Conservation (phyloP, 2,797 vertebrate species). For the Gadopsis marmoratus region DNA sequence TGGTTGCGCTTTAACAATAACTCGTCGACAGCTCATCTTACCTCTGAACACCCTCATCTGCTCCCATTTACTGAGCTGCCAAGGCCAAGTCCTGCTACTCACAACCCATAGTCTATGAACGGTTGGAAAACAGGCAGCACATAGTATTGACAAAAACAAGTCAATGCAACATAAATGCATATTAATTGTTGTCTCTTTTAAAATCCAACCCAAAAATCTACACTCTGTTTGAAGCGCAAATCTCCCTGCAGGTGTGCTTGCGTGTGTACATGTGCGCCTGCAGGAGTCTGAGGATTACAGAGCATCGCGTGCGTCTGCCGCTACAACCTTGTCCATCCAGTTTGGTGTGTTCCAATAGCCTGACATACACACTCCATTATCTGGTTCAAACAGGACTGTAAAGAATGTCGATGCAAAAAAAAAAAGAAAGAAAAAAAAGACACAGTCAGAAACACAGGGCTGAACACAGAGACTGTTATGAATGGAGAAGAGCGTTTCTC, state of each 20-base stretch:
- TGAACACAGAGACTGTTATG: constrained; percentile 74
- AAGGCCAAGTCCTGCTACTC: constrained; percentile 15
- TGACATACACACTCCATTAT: constrained; percentile 70
- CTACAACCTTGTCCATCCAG: constrained; percentile 79
- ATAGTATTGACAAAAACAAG: not conserved
- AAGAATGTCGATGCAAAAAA: constrained; percentile 67
- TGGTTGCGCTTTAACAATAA: constrained; percentile 79
- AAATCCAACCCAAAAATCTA: not conserved
- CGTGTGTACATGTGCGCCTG: constrained; percentile 49
- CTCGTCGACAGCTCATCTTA: constrained; percentile 76
- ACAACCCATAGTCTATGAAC: constrained; percentile 21
- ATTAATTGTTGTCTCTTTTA: not conserved
- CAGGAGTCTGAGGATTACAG: constrained; percentile 58
- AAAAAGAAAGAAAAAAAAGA: constrained; percentile 31
- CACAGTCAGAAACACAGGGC: constrained; percentile 19
- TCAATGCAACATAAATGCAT: not conserved
- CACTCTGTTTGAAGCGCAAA: not conserved
- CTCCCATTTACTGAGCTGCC: constrained; percentile 35
- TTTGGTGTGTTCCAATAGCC: constrained; percentile 79
- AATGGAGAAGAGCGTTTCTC: constrained; percentile 72
- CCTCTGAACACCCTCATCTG: constrained; percentile 61
- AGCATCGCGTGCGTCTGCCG: constrained; percentile 69
- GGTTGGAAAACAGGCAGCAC: constrained; percentile 20
- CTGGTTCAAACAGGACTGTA: constrained; percentile 82
- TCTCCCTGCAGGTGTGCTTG: constrained; percentile 24